phyloP scores from a whole-genome alignment of 1,140 invertebrate genomes.

The Psilanteris sp. region DNA sequence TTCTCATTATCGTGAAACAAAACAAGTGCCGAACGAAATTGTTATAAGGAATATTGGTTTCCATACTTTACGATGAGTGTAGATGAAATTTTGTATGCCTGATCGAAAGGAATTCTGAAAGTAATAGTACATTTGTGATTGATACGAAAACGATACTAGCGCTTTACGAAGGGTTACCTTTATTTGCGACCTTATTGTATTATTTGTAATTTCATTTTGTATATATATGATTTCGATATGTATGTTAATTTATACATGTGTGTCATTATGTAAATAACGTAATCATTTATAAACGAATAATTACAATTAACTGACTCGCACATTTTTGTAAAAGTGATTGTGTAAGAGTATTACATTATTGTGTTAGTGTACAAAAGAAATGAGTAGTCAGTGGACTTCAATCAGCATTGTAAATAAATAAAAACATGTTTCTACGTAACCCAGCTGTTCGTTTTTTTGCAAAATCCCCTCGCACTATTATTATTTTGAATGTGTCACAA shows the following conservation, averaged over 20 bases:
- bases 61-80: too few relatives aligned
- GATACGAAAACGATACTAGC: conserved; percentile 3
- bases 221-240: conserved; percentile 38
- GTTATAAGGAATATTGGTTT: too few relatives aligned
- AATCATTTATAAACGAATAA: conserved; percentile 13
- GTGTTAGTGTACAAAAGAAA: conserved; percentile 57
- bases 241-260: conserved; percentile 47
- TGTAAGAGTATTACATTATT: conserved; percentile 52
- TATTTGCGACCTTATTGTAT: conserved; percentile 6
- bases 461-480: background rate
- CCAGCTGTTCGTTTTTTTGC: background rate
- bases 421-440: conserved; percentile 55
- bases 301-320: conserved; percentile 29
- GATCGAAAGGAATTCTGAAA: too few relatives aligned
- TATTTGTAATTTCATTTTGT: conserved; percentile 47
- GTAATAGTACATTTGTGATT: background rate
- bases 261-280: conserved; percentile 49
- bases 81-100: too few relatives aligned
- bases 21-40: too few relatives aligned
- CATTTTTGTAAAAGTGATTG: conserved; percentile 57
- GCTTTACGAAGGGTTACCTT: background rate
- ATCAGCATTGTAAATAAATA: conserved; percentile 50
- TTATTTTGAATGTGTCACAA: too few relatives aligned
- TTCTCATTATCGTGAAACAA: too few relatives aligned
- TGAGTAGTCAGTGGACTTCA: conserved; percentile 45